These are phyloP conservation scores for Recurvirostra avosetta DNA, from an alignment of 2,113 vertebrate genomes.

Conservation along the genomic window DNA sequence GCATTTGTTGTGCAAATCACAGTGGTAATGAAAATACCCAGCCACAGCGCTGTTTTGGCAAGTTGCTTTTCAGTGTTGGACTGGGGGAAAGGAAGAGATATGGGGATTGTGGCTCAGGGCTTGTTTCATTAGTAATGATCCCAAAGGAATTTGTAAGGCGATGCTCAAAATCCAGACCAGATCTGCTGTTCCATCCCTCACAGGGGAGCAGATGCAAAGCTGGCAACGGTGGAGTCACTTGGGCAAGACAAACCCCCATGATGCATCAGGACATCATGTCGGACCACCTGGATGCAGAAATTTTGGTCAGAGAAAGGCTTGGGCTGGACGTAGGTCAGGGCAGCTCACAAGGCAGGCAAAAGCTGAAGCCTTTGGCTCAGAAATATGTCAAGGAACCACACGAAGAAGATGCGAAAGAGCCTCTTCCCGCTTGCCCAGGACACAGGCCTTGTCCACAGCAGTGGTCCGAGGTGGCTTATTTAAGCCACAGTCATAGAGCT, in stretches of 20 bases:
- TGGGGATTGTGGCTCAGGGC: neutral
- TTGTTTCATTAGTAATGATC: neutral
- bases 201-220: neutral
- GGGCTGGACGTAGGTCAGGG: accelerated
- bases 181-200: neutral
- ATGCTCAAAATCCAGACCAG: neutral
- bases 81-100: neutral
- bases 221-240: neutral
- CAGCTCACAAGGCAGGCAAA: neutral
- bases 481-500: neutral
- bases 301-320: neutral
- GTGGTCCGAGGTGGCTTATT: neutral
- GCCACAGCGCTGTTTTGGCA: neutral
- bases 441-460: neutral
- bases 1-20: neutral
- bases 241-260: neutral
- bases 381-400: neutral
- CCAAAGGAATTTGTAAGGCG: neutral
- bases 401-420: neutral
- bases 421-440: neutral
- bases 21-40: neutral
- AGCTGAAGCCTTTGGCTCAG: neutral
- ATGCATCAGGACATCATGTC: neutral
- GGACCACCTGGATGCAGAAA: neutral
- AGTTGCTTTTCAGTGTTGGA: neutral